These are phyloP conservation scores for Alosa alosa DNA, from an alignment of 2,113 vertebrate genomes.

Conservation along the genomic window DNA sequence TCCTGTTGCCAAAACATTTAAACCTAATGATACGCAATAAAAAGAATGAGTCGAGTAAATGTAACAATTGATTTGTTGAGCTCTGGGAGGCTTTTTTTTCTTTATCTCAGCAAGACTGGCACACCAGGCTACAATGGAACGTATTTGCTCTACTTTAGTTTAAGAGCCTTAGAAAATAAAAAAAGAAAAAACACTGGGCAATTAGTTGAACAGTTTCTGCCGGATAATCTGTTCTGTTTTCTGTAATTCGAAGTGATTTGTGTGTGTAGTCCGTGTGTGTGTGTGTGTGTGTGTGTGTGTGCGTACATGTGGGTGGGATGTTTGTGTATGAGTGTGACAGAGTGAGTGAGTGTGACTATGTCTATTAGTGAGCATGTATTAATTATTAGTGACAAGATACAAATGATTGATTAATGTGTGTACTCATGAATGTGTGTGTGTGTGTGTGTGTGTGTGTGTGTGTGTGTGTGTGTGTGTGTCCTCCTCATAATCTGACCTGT, in stretches of 20 bases:
- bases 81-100: neutral
- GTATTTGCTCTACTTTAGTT: neutral
- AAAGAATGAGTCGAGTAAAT: neutral
- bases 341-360: neutral
- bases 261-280: neutral
- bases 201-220: too few species aligned
- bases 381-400: neutral
- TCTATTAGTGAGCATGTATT: neutral
- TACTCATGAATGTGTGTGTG: neutral
- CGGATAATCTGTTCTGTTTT: too few species aligned
- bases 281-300: neutral
- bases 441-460: neutral
- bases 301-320: neutral
- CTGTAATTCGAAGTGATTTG: neutral
- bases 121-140: neutral
- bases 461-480: neutral
- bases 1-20: neutral
- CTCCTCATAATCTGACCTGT: slow-evolving; percentile 72
- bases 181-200: neutral
- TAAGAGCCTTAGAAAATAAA: neutral
- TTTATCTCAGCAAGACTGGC: neutral
- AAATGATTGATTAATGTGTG: too few species aligned
- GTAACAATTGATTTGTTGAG: neutral
- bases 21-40: neutral
- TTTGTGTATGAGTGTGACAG: neutral